These are phyloP conservation scores for Sciurus vulgaris DNA, from an alignment of 2,797 vertebrate species.

Conservation along the genomic window DNA sequence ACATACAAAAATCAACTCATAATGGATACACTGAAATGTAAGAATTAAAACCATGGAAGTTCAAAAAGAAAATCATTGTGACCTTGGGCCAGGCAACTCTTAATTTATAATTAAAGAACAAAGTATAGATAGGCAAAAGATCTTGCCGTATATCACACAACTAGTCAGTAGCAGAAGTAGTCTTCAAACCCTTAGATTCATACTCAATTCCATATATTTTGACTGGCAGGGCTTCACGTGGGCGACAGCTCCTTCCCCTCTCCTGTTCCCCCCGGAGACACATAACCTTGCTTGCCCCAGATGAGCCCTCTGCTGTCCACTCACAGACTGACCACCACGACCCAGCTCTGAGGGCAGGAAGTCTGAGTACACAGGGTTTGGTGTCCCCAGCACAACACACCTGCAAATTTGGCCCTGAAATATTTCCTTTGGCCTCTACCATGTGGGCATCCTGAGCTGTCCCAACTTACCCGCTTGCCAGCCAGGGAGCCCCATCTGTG, in stretches of 20 bases:
- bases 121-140: background rate
- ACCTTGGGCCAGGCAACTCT: background rate
- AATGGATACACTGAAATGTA: background rate
- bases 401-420: background rate
- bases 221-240: background rate
- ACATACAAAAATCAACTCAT: background rate
- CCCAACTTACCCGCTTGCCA: background rate
- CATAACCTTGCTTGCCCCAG: no score
- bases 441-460: background rate
- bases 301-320: background rate
- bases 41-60: background rate
- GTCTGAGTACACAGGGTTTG: background rate
- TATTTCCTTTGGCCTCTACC: background rate
- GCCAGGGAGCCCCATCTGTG: background rate
- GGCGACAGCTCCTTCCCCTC: background rate
- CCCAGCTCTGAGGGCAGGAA: no score
- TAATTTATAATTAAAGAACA: background rate
- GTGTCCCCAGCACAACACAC: background rate
- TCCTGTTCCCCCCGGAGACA: background rate
- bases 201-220: background rate
- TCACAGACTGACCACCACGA: background rate
- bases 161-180: background rate
- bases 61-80: background rate
- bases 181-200: background rate
- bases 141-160: background rate